Conservation (phyloP, 2,113 vertebrate species). For the Phrynocephalus versicolor region DNA sequence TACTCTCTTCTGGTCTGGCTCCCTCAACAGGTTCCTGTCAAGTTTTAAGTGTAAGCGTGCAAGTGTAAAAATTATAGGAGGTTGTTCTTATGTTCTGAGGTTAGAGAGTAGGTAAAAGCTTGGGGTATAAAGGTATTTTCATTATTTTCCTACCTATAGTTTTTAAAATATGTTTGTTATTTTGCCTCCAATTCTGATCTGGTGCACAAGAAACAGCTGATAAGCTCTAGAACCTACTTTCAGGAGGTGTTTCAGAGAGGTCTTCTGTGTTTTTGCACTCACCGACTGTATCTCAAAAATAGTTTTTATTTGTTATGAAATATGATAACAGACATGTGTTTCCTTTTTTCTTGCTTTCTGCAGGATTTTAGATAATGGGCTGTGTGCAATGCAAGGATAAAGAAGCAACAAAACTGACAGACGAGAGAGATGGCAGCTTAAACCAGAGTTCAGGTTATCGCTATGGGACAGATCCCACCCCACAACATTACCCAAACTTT, state of each 20-base stretch:
- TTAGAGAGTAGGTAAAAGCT: no score
- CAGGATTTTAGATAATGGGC: constrained; percentile 97
- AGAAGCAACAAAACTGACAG: constrained; percentile 96
- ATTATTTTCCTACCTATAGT: neutral
- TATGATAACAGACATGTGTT: neutral
- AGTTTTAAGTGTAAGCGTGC: no score
- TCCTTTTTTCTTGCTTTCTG: constrained; percentile 26
- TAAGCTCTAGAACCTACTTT: neutral
- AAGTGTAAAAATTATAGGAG: no score
- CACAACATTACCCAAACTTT: constrained; percentile 90
- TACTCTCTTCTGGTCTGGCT: no score
- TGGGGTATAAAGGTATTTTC: no score
- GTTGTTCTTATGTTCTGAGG: no score
- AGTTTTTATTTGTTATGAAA: neutral
- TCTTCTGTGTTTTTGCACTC: neutral
- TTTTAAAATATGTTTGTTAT: neutral
- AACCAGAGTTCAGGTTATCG: constrained; percentile 88
- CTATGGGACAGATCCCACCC: constrained; percentile 92
- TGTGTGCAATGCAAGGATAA: constrained; percentile 99
- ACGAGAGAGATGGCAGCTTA: constrained; percentile 87
- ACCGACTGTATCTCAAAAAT: neutral
- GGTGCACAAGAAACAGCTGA: neutral
- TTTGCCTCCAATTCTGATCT: neutral
- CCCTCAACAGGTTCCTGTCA: no score
- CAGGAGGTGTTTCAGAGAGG: neutral